Evolutionary conservation across 2,113 vertebrate genomes (phyloP), one percentile per base, ranked within the genome.

Genomic region (Prionailurus bengalensis): DNA sequence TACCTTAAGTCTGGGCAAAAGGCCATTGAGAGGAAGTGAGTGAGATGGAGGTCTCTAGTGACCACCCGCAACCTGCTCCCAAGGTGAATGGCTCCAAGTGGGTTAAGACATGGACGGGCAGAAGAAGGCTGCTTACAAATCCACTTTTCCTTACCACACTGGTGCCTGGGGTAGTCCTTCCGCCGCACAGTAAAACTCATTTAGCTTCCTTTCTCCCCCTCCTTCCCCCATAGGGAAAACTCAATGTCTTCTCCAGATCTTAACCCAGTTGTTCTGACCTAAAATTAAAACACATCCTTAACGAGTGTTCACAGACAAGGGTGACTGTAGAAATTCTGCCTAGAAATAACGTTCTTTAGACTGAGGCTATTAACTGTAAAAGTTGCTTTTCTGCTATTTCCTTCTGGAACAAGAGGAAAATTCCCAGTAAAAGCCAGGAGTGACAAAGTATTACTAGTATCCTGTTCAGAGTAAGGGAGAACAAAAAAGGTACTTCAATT

Each of bases 371-470:
- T 68, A 93, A 61, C 78, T 58, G 65, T 33, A 65, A 39, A 82
- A 86, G 36, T n/a, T 93, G 79, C n/a, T 90, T 94, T 89, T 23
- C 71, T 55, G 86, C 13, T n/a, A 85, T 80, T 94, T 96, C 76
- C 71, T 96, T 95, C 58, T 16, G 71, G 73, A 96, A 85, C 88
- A 93, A 94, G 61, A 92, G 25, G 33, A 92, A 93, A 95, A 94
- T 92, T 6, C 65, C 45, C 48, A 93, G 15, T 71, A 86, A 91
- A 91, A 92, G n/a, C 65, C 87, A 81, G 55, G 25, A 88, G 66
- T 84, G 39, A 90, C 45, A 94, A 97, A 68, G 42, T 80, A 78
- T 70, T 92, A 51, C 70, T 70, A 61, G 19, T 45, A 63, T 80
- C 42, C 27, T 68, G 31, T 79, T 95, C 70, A 86, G 31, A 86